A percentile compares a stretch with the other conserved stretches of the same genome.
Evolutionary conservation across 2,113 vertebrate genomes (phyloP).

Genomic region (Astur gentilis): DNA sequence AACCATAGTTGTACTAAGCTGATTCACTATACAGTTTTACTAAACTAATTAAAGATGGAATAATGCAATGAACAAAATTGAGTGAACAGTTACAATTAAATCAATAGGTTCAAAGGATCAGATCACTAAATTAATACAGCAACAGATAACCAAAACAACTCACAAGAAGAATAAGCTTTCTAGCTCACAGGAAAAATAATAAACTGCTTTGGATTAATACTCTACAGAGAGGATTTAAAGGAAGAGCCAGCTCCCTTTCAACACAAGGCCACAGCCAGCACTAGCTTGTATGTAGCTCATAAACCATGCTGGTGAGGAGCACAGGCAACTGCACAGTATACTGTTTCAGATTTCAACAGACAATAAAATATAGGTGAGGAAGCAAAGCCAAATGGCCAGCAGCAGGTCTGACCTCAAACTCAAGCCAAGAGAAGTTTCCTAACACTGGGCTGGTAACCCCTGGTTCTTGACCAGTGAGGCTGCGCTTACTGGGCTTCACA

Average conservation of each 20-base stretch:
- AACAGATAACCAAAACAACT: conserved; percentile 1
- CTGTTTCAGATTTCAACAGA: background rate
- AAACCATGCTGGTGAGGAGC: background rate
- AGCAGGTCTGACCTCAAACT: background rate
- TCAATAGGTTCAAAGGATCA: background rate
- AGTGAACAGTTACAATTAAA: conserved; percentile 22
- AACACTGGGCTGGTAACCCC: background rate
- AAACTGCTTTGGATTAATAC: background rate
- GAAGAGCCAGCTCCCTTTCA: background rate
- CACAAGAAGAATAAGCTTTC: conserved; percentile 3
- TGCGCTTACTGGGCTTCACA: background rate
- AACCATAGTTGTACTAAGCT: background rate
- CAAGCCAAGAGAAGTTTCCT: background rate
- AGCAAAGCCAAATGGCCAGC: background rate
- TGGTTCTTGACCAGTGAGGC: background rate
- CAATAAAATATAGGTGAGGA: background rate
- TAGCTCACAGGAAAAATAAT: background rate
- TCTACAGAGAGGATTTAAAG: background rate
- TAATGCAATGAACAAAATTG: background rate
- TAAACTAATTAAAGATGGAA: conserved; percentile 14
- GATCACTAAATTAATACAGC: conserved; percentile 17
- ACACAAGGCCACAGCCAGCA: background rate
- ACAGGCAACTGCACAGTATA: background rate
- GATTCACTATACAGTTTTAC: background rate
- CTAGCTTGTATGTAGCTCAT: background rate